Evolutionary conservation across 2,113 vertebrate species (phyloP).

Genomic region (Spizaetus ornatus): DNA sequence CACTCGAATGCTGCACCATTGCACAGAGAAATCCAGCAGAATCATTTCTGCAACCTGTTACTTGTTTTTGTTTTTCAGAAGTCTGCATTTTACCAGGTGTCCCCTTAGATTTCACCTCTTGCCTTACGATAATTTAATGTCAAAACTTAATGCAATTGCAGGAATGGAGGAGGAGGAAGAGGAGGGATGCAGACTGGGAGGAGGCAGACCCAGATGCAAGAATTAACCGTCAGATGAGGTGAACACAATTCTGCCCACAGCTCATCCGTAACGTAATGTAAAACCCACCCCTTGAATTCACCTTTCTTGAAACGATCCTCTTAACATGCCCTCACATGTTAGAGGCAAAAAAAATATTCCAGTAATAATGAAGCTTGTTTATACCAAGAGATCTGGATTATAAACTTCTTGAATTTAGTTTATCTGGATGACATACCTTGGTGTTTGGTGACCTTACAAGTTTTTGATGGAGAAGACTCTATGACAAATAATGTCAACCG

Average conservation of each 20-base stretch:
- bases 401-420: background rate
- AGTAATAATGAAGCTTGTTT: background rate
- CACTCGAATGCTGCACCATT: background rate
- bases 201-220: background rate
- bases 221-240: background rate
- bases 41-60: background rate
- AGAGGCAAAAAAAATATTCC: background rate
- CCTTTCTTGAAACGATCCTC: background rate
- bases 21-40: background rate
- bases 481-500: background rate
- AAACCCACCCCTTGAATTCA: background rate
- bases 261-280: background rate
- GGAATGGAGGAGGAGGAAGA: background rate
- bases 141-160: background rate
- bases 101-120: background rate
- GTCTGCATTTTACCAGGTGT: background rate
- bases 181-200: background rate
- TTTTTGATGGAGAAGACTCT: background rate
- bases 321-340: background rate
- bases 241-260: background rate
- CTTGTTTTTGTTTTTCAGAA: background rate
- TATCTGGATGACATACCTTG: background rate
- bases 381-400: background rate
- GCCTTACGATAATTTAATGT: background rate
- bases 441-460: background rate